Conservation (phyloP, 2,888 invertebrate genomes). For the Pristionchus maxplancki region DNA sequence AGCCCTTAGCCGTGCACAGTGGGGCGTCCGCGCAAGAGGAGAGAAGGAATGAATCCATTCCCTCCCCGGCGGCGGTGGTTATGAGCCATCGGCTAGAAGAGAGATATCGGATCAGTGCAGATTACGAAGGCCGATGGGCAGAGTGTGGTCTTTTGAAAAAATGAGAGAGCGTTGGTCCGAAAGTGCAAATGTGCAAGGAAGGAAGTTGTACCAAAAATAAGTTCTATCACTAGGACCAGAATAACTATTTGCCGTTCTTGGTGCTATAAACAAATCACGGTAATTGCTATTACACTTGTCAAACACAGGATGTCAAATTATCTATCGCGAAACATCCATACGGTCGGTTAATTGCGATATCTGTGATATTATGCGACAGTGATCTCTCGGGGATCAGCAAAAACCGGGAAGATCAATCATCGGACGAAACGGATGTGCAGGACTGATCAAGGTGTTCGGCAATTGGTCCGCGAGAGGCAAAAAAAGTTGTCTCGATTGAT, state of each 20-base stretch:
- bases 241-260: no score
- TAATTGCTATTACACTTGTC: no score
- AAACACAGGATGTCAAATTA: no score
- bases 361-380: no score
- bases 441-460: not conserved
- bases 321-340: not conserved
- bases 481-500: slow-evolving; percentile 43
- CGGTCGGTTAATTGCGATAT: no score
- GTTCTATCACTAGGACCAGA: no score
- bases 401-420: not conserved
- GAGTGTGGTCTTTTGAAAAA: not conserved
- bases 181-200: not conserved
- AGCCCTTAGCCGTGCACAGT: slow-evolving; percentile 31
- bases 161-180: not conserved
- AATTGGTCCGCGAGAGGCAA: not conserved
- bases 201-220: no score
- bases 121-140: not conserved
- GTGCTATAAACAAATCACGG: no score
- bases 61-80: not conserved
- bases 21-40: slow-evolving; percentile 9
- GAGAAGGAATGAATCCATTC: not conserved
- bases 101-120: not conserved
- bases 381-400: not conserved
- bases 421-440: not conserved
- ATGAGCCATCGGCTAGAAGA: slow-evolving; percentile 26